Base-by-base conservation (phyloP, 2,797 vertebrate species). In the Scolopax rusticola region DNA sequence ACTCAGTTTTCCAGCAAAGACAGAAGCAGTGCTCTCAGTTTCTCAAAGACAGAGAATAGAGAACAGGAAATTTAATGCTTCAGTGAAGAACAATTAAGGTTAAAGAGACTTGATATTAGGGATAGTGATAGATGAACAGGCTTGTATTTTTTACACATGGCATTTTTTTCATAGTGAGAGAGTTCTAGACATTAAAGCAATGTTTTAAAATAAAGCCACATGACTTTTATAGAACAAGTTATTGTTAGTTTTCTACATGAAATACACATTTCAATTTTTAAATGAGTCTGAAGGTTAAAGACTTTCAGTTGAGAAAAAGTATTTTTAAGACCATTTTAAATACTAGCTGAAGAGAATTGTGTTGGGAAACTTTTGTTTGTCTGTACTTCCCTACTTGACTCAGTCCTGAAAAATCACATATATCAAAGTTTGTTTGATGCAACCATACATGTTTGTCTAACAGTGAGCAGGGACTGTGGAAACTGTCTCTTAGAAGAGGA, bases 31-130 rank as follows among this genome's bases (percentile, higher is more conserved):
- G 4, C 15, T 36, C 36, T 36, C 36, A 36, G 36, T 36, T 36
- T 36, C 36, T 36, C 36, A 36, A 36, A 36, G 36, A 36, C 36
- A 36, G 73, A 82, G 65, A 95, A 68, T 32, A 91, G 69, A 76
- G 79, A 79, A 78, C 47, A 76, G 77, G 73, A 97, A 96, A 93
- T 88, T 86, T 85, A 93, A 95, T 79, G 85, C 59, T 96, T 84
- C 93, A 79, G 18, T 94, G 70, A 95, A 91, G 85, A 94, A 90
- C 83, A 93, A 94, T 94, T 94, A 91, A 93, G 85, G 91, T 88
- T 95, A 94, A 90, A 94, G 54, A 87, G 85, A 89, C 77, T 88
- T 57, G 54, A 79, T 79, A 89, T 60, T 15, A 36, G 13, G 30
- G 38, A 47, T 53, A 91, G 67, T 84, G 86, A 93, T 76, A 96